A percentile compares a stretch with the other conserved stretches of the same genome.
Conservation (phyloP, 2,113 vertebrate genomes). For the Oryzias javanicus region DNA sequence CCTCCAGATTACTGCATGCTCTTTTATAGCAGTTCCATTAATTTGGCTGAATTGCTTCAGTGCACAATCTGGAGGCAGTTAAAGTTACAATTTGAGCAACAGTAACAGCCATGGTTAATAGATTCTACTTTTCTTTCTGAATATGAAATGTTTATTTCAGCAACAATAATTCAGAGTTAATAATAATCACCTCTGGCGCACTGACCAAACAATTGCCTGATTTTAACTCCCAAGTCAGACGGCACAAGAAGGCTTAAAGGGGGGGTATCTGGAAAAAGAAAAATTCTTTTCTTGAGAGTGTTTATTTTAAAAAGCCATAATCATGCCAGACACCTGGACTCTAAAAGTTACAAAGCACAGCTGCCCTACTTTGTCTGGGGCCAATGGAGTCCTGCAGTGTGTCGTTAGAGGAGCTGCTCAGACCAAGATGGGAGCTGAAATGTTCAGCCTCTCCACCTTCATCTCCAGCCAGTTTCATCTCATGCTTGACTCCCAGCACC, state of each 20-base stretch:
- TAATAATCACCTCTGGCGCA: constrained; percentile 43
- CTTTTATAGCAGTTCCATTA: constrained; percentile 50
- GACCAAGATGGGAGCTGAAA: no score
- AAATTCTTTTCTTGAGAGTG: no score
- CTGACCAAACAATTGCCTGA: constrained; percentile 47
- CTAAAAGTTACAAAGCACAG: no score
- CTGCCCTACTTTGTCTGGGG: no score
- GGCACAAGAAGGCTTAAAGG: constrained; percentile 1
- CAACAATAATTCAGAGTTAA: constrained; percentile 62
- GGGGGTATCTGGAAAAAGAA: no score
- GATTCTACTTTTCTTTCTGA: constrained; percentile 51
- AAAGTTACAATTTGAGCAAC: constrained; percentile 47
- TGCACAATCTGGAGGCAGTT: constrained; percentile 49
- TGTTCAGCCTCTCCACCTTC: no score
- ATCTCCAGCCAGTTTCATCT: no score
- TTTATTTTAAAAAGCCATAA: no score
- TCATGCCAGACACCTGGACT: no score
- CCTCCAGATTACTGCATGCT: constrained; percentile 47
- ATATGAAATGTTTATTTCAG: constrained; percentile 69
- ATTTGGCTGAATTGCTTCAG: constrained; percentile 63
- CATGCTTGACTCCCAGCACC: no score
- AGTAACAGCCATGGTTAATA: constrained; percentile 57
- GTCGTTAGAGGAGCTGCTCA: no score
- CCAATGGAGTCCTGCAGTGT: no score
- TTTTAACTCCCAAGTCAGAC: constrained; percentile 50